These are phyloP conservation scores for cat (Felis catus) DNA, from an alignment of 2,113 vertebrate genomes.

Conservation along the genomic window DNA sequence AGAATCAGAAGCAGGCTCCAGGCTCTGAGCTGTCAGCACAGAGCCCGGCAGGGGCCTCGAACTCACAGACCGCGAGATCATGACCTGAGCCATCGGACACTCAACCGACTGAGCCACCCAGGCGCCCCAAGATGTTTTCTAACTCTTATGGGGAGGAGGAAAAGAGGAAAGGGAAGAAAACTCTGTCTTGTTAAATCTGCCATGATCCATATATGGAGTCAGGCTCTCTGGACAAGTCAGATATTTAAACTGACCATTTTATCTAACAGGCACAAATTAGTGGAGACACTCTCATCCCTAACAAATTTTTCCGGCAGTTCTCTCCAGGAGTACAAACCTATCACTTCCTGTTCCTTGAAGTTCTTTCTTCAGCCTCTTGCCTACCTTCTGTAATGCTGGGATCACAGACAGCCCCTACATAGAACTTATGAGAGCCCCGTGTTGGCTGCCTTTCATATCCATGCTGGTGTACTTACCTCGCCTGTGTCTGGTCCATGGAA, in stretches of 20 bases:
- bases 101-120: too few relatives aligned
- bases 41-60: too few relatives aligned
- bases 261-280: background rate
- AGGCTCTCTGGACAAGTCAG: background rate
- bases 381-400: background rate
- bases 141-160: background rate
- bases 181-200: background rate
- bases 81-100: too few relatives aligned
- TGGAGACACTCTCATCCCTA: background rate
- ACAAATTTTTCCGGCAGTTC: background rate
- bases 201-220: background rate
- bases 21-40: too few relatives aligned
- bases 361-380: background rate
- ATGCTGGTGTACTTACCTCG: accelerated
- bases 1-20: too few relatives aligned
- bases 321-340: background rate
- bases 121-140: background rate
- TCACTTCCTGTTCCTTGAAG: background rate
- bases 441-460: background rate
- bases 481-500: background rate
- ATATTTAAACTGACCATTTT: background rate
- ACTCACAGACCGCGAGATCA: too few relatives aligned
- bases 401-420: background rate
- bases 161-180: background rate
- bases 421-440: background rate